Evolutionary conservation across 2,113 vertebrate species (phyloP).

Genomic region (Anolis carolinensis): DNA sequence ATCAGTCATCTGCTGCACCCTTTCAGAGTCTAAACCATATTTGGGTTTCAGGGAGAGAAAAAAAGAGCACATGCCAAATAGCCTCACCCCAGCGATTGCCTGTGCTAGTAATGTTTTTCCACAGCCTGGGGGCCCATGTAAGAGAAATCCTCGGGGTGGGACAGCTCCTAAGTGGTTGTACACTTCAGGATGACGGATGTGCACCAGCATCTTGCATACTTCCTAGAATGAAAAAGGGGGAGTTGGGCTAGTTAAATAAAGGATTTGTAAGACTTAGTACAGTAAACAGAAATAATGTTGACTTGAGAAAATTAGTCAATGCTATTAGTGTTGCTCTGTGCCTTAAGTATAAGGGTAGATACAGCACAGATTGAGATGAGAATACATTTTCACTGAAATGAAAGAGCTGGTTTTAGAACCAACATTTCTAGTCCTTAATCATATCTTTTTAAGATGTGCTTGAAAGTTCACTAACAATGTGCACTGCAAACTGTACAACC

Average conservation of each 20-base stretch:
- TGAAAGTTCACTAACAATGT: neutral
- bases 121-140: conserved; percentile 95
- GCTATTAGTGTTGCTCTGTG: neutral
- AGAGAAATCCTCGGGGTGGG: conserved; percentile 90
- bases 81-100: conserved; percentile 92
- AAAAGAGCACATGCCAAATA: neutral
- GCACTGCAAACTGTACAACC: neutral
- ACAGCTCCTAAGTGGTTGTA: conserved; percentile 90
- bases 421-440: neutral
- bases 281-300: neutral
- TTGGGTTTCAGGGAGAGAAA: neutral
- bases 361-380: neutral
- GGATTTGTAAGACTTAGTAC: neutral
- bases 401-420: neutral
- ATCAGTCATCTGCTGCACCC: too few relatives aligned
- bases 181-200: conserved; percentile 92
- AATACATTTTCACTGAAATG: neutral
- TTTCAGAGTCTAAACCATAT: neutral
- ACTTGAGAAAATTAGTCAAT: neutral
- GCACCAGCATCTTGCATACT: conserved; percentile 92
- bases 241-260: neutral
- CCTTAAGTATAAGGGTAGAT: neutral
- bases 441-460: neutral
- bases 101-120: conserved; percentile 95
- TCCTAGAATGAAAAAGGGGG: conserved; percentile 76